These are phyloP conservation scores for Drosophila dives DNA, from an alignment of 2,888 invertebrate genomes.

Conservation along the genomic window DNA sequence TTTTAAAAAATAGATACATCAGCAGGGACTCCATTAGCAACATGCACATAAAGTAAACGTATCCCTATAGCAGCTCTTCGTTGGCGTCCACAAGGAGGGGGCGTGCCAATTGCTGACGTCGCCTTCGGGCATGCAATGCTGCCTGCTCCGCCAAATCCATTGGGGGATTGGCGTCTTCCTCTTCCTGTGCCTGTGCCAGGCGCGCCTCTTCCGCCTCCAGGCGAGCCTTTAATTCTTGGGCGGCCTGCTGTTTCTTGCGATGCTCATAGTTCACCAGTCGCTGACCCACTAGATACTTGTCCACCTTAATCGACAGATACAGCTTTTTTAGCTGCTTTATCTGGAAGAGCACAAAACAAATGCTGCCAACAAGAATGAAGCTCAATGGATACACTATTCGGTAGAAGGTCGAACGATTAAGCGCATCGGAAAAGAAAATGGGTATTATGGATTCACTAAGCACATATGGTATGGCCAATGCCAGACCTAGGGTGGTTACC, in stretches of 20 bases:
- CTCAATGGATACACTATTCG: slow-evolving; percentile 96
- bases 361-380: slow-evolving; percentile 89
- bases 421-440: slow-evolving; percentile 87
- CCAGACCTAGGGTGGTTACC: slow-evolving; percentile 94
- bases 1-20: slow-evolving; percentile 52
- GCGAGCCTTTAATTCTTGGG: slow-evolving; percentile 68
- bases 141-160: slow-evolving; percentile 60
- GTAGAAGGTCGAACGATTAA: slow-evolving; percentile 90
- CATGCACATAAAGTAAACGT: slow-evolving; percentile 51
- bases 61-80: slow-evolving; percentile 65
- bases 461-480: slow-evolving; percentile 97
- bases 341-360: slow-evolving; percentile 92
- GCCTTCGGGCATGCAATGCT: slow-evolving; percentile 43
- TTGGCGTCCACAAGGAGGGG: slow-evolving; percentile 48
- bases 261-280: slow-evolving; percentile 98
- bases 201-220: slow-evolving; percentile 53
- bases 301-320: slow-evolving; percentile 99
- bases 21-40: slow-evolving; percentile 56
- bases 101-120: slow-evolving; percentile 49
- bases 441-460: slow-evolving; percentile 92
- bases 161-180: slow-evolving; percentile 20
- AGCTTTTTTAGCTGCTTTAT: slow-evolving; percentile 96
- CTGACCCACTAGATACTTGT: slow-evolving; percentile 98
- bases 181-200: slow-evolving; percentile 37
- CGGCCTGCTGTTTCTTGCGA: slow-evolving; percentile 87